Conservation (phyloP, 2,113 vertebrate species). For the Pheucticus melanocephalus region DNA sequence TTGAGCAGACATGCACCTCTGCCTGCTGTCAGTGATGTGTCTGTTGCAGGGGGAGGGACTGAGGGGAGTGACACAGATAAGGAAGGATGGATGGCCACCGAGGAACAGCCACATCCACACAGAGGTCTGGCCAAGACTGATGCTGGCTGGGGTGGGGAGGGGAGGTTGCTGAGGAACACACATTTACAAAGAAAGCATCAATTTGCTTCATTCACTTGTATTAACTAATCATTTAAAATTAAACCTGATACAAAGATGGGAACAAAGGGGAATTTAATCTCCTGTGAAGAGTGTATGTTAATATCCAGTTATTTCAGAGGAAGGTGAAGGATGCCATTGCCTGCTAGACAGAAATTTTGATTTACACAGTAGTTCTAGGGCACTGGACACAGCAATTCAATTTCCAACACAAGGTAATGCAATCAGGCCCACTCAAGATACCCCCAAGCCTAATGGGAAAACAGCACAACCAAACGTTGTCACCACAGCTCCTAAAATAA, state of each 20-base stretch:
- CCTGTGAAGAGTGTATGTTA: neutral
- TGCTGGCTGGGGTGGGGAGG: neutral
- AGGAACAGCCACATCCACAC: neutral
- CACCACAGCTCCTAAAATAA: neutral
- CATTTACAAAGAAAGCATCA: neutral
- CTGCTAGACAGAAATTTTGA: neutral
- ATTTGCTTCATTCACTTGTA: neutral
- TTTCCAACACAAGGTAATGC: neutral
- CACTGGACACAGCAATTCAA: neutral
- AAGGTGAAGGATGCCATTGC: neutral
- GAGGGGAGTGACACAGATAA: neutral
- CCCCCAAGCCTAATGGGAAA: neutral
- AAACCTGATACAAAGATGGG: neutral
- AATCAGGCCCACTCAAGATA: neutral
- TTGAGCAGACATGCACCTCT: neutral
- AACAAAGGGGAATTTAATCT: neutral
- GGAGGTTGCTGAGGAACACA: neutral
- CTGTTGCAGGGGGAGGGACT: neutral
- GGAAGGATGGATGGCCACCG: neutral
- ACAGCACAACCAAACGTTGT: neutral
- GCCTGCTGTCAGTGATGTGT: neutral
- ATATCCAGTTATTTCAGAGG: neutral
- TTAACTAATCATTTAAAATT: neutral
- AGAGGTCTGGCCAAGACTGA: neutral
- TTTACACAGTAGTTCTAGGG: neutral